Evolutionary conservation across 2,888 invertebrate species (phyloP), one percentile per base, ranked within the genome.

Genomic region (Eupsilia transversa): DNA sequence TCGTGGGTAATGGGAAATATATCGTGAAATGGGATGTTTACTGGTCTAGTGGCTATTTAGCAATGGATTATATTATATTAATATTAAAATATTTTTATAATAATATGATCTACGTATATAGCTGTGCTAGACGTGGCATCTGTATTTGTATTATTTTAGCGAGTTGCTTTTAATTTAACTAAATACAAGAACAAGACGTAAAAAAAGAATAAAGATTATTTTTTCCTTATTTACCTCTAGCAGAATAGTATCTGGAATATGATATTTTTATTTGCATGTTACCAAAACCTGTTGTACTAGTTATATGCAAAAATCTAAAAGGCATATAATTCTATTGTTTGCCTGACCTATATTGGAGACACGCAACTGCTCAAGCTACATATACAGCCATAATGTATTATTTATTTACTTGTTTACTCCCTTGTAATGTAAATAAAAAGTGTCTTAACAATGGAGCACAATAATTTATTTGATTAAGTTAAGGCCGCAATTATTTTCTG

Each of bases 351-450:
- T 70, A 59, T 78, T 35, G 20, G 23, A 27, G 63, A 35, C 59
- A 72, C 72, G 72, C 72, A 63, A 72, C 38, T 33, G 1, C 52
- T 72, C 12, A 27, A 72, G 33, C 1, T 35, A 27, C 60, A 71
- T 52, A 70, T 54, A 66, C 10, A 59, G 33, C n/a, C 41, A 63
- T 71, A 65, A 84, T 52, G 38, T 52, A 56, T 38, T 73, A 73
- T 83, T 84, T 81, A 84, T 81, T 12, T 46, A 59, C 70, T 81
- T 83, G 84, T 83, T 83, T 78, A 71, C 72, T 35, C 9, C 43
- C 30, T 35, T 20, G 1, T 20, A 17, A 12, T 49, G 43, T 43
- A 35, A 20, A 69, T 14, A 46, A 59, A 77, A 73, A 59, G 12
- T 33, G 27, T 75, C 23, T n/a, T 27, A 23, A 33, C 30, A 56